Evolutionary conservation across 2,888 invertebrate genomes (phyloP), one percentile per base, ranked within the genome.

Genomic region (Latrodectus elegans): DNA sequence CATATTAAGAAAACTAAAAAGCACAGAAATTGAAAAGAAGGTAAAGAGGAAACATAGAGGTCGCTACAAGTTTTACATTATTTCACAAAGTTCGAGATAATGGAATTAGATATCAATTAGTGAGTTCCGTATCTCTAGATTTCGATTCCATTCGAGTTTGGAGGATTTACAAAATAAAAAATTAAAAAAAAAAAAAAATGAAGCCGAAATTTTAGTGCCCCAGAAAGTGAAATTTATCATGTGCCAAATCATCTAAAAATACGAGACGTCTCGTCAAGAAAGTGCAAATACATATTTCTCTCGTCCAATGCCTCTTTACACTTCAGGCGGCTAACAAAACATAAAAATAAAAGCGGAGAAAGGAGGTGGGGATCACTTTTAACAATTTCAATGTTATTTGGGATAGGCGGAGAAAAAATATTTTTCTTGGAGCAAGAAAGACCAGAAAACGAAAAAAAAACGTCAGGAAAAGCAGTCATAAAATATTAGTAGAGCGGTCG

Each of bases 181-280:
- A 60, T 15, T 15, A 6, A 60, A 60, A 60, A 60, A 60, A 60
- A 11, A 8, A 60, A 60, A 60, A 60, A 60, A 11, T 0, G 79
- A 72, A 64, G 68, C 51, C 38, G 60, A 71, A 80, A 80, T 81
- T 81, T 81, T 53, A 81, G 67, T 73, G 78, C 73, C 38, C 38
- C 38, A 38, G 38, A 38, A 38, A 60, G 51, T 70, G 60, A 75
- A 80, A 74, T 85, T 85, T 85, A 85, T 79, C 68, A 85, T 26
- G 85, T 79, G 85, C 74, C 85, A 85, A 85, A 85, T 79, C 68
- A 53, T 74, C 70, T 60, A 70, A 74, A 80, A 75, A 70, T 80
- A 80, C n/a, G 65, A n/a, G 55, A 17, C 15, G 26, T 51, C 71
- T 74, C 81, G 49, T 68, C 72, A 52, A 64, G 79, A 78, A 73